Percentiles rank a stretch among this genome's conserved stretches.
These are phyloP conservation scores for Pseudanteris insignis DNA, from an alignment of 2,888 invertebrate species.

Conservation along the genomic window DNA sequence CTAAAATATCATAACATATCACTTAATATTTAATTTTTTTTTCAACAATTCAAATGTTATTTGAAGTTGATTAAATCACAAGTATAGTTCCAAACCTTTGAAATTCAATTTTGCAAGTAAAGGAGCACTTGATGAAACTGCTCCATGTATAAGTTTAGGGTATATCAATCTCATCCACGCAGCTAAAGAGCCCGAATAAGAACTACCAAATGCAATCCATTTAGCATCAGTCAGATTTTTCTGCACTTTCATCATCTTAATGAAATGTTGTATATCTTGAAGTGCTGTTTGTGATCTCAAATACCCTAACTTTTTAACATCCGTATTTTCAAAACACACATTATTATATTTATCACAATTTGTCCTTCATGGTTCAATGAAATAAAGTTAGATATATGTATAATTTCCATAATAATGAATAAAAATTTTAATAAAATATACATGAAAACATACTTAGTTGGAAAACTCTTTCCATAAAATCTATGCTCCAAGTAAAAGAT, in stretches of 20 bases:
- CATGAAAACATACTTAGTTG: too few species aligned
- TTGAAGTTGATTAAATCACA: too few species aligned
- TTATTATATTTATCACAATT: constrained; percentile 1
- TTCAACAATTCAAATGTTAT: too few species aligned
- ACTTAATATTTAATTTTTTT: not conserved
- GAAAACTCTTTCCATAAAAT: too few species aligned
- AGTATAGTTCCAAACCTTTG: not conserved
- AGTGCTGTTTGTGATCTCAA: not conserved
- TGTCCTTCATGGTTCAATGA: too few species aligned
- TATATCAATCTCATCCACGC: constrained; percentile 91
- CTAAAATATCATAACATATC: too few species aligned
- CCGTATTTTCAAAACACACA: not conserved
- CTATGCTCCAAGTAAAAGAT: too few species aligned
- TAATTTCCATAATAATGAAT: too few species aligned
- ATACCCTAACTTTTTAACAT: not conserved
- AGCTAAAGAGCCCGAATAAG: constrained; percentile 90
- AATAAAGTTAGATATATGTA: too few species aligned
- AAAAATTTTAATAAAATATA: too few species aligned
- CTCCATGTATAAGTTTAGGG: constrained; percentile 83
- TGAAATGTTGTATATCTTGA: not conserved
- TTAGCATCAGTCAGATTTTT: constrained; percentile 67
- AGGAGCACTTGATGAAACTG: constrained; percentile 90
- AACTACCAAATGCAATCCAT: constrained; percentile 94
- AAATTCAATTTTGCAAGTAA: constrained; percentile 71
- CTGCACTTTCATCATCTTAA: not conserved